Evolutionary conservation across 2,113 vertebrate genomes (phyloP).

Genomic region (Xenopus tropicalis): UCB_Xtro_10.0 CM004445.2:38364501-38365000

Average conservation of each 20-base stretch:
- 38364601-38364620: slow-evolving; percentile 9
- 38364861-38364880: slow-evolving; percentile 3
- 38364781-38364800: slow-evolving; percentile 9
- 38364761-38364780: not conserved
- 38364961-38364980: not conserved
- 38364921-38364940: not conserved
- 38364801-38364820: not conserved
- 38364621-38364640: slow-evolving; percentile 11
- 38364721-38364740: slow-evolving; percentile 12
- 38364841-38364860: not conserved
- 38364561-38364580: not conserved
- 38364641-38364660: slow-evolving; percentile 5
- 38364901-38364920: not conserved
- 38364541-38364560: not conserved
- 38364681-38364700: slow-evolving; percentile 23
- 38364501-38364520: not conserved
- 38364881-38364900: slow-evolving; percentile 2
- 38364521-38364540: not conserved
- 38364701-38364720: slow-evolving; percentile 17
- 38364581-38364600: slow-evolving; percentile 1
- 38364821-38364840: not conserved
- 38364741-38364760: not conserved
- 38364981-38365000: not conserved
- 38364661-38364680: slow-evolving; percentile 7
- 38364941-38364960: not conserved